Evolutionary conservation across 1,140 invertebrate species (phyloP), one percentile per base, ranked within the genome.

Genomic region (Danaus plexippus): DNA sequence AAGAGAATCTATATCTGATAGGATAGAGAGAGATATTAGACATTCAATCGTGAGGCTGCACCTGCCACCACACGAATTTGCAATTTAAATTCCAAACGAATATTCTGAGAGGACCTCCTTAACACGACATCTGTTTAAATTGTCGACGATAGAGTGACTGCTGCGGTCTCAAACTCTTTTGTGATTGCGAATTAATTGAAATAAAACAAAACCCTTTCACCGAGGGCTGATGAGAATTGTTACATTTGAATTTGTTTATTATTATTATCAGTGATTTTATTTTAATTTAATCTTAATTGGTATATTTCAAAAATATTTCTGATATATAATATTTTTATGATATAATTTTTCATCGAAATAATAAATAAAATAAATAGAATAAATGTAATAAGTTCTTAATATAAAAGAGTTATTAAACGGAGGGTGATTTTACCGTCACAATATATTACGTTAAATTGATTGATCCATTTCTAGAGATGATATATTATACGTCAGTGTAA

Each of bases 51-150:
- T 54, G 67, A 73, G 60, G 73, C 75, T 85, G 80, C 78, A 85
- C 80, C 80, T 85, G 82, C 74, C 82, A 66, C 77, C 73, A 73
- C 75, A 76, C 81, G 72, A 80, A 88, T 88, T 88, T 87, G 85
- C 85, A 88, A 88, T 88, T 88, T 88, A 88, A 87, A 88, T 88
- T 80, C 73, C 67, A 43, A 82, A 82, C 75, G 79, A 87, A 82
- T 81, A 84, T 85, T 87, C 71, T 62, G 67, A 75, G 77, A 86
- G 81, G 80, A 86, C 77, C 85, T 88, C 80, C 85, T 88, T 88
- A 88, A 87, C 85, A 88, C 85, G 87, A 88, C 87, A 88, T 88
- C 85, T 87, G 85, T 80, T 85, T 84, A 85, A 87, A 88, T 87
- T 80, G 83, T 78, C 80, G 85, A 73, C 69, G 67, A 87, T 82